Base-by-base conservation (phyloP, 1,140 invertebrate species). In the Drosophila bocki region DNA sequence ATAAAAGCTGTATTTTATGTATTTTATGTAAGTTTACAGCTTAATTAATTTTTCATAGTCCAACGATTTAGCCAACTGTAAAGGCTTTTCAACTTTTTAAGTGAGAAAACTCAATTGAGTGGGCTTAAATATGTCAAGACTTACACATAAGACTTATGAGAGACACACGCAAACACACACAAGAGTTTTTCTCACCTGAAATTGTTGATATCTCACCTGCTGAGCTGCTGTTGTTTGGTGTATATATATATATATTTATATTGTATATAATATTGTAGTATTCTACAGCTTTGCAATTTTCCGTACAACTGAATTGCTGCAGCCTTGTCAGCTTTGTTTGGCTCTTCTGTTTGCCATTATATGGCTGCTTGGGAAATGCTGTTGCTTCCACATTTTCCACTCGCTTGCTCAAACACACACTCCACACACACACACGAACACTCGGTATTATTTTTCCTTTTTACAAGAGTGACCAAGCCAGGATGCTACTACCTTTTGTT, bases 361-460 rank as follows among this genome's bases (percentile, higher is more conserved):
- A 78, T 48, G 48, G 58, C 69, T 82, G 59, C 59, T 58, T 65
- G 48, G 62, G 33, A 70, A 67, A 68, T 71, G 45, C 78, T 79
- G 51, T 82, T 79, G 51, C 85, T 79, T 53, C 83, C 62, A 62
- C 80, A 88, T 83, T 87, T 88, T 87, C 83, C 76, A 54, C 84
- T 88, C 75, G 67, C 79, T 79, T 83, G 64, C 83, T 32, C 37
- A n/a, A 19, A 58, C 48, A 64, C 59, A 53, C 12, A 39, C 39
- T 47, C 33, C 19, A 58, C 47, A 64, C 59, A 53, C 12, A 33
- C 39, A 53, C 33, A 13, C 45, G 26, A 26, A 32, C 42, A 51
- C 58, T 61, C 35, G 78, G 75, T 86, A 65, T 75, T 81, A 56
- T 74, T 62, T 65, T 77, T 77, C 9, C 33, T 51, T 61, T 26